Evolutionary conservation across 1,140 invertebrate species (phyloP).

Genomic region (Drosophila triauraria): DNA sequence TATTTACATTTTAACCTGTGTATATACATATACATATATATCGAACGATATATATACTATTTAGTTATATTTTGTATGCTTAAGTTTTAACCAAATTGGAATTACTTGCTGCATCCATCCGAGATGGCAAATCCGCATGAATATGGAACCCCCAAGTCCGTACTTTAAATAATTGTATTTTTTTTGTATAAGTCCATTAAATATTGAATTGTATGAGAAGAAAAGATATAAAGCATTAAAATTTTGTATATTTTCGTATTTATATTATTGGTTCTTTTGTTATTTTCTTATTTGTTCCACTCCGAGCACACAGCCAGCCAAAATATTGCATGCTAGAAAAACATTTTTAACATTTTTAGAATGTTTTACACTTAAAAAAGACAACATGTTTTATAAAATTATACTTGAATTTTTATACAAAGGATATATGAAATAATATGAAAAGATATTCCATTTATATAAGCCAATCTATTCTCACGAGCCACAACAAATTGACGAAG

Average conservation of each 20-base stretch:
- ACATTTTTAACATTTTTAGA: slow-evolving; percentile 57
- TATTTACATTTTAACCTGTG: slow-evolving; percentile 59
- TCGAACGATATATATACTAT: slow-evolving; percentile 27
- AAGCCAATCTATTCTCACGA: slow-evolving; percentile 74
- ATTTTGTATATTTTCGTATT: slow-evolving; percentile 63
- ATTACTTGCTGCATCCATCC: slow-evolving; percentile 60
- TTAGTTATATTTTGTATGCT: slow-evolving; percentile 34
- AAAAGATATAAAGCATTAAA: slow-evolving; percentile 43
- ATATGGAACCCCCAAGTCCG: slow-evolving; percentile 23
- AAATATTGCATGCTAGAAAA: slow-evolving; percentile 64
- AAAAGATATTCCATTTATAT: slow-evolving; percentile 63
- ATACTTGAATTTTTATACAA: slow-evolving; percentile 68
- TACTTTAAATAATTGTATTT: slow-evolving; percentile 41
- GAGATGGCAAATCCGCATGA: slow-evolving; percentile 62
- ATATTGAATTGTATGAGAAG: slow-evolving; percentile 57
- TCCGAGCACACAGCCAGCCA: slow-evolving; percentile 42
- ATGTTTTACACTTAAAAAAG: slow-evolving; percentile 59
- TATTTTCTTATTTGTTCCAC: slow-evolving; percentile 37
- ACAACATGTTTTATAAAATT: slow-evolving; percentile 63
- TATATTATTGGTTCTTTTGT: slow-evolving; percentile 14
- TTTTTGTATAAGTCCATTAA: slow-evolving; percentile 32
- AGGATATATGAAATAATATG: slow-evolving; percentile 40
- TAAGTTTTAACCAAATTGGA: slow-evolving; percentile 64
- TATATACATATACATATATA: slow-evolving; percentile 63
- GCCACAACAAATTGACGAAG: slow-evolving; percentile 68